Evolutionary conservation across 2,113 vertebrate species (phyloP), one percentile per base, ranked within the genome.

Genomic region (Motacilla tschutschensis): DNA sequence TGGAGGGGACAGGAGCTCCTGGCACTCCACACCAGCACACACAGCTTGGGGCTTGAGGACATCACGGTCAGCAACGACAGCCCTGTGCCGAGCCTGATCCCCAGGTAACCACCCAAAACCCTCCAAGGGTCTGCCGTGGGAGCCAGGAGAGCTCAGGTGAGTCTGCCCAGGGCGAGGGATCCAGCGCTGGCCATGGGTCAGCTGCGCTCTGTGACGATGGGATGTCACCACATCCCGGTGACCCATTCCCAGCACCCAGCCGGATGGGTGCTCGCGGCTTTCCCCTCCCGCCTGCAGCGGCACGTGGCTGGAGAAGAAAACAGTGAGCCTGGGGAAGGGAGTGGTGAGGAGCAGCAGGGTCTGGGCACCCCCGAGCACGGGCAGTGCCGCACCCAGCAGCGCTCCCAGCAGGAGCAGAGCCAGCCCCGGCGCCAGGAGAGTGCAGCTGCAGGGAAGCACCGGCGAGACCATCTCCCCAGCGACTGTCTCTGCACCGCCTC

Each of bases 201-300:
- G 41, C 36, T 12, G 40, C 0, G 1, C 46, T 26, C 81, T 43
- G 33, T 7, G 44, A 5, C 8, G 29, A 15, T 22, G 66, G 26
- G 57, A 26, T 38, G 26, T 10, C 59, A 75, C 18, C 31, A 9
- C 54, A 13, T 31, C 41, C 7, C 0, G 13, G 25, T 20, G 33
- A 33, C 35, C 9, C 54, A 15, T 14, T 25, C 26, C 62, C 0
- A 4, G 38, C 3, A 28, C 70, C 41, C 73, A 65, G 50, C 31
- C 0, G 1, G n/a, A 8, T 0, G 13, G 8, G 17, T 17, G 28
- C 11, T 16, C 0, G 0, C 13, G 59, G 53, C 50, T 62, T 58
- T 73, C 43, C 35, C 17, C 24, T 62, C 13, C n/a, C 14, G 60
- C n/a, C 24, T 1, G 21, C 43, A n/a, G 51, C 0, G 0, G 28